Conservation (phyloP, 2,888 invertebrate genomes). For the Hemaris fuciformis region DNA sequence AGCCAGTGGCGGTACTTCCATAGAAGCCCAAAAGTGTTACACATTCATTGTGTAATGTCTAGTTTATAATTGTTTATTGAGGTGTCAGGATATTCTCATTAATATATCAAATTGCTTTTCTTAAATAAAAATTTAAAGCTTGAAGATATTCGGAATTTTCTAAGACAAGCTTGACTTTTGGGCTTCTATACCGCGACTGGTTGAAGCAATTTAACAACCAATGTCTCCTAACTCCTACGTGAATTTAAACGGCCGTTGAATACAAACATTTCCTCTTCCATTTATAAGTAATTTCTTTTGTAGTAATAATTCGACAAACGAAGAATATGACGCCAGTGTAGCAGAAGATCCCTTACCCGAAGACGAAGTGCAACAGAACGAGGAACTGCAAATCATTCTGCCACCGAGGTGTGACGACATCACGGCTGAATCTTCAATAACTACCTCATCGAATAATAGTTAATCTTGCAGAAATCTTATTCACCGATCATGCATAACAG, state of each 20-base stretch:
- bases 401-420: constrained; percentile 70
- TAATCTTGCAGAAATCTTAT: constrained; percentile 11
- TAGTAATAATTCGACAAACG: constrained; percentile 48
- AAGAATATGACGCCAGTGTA: constrained; percentile 53
- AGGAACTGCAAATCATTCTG: constrained; percentile 70
- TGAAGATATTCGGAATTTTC: too few relatives aligned
- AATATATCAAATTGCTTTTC: too few relatives aligned
- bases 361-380: constrained; percentile 63
- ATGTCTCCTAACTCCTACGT: too few relatives aligned
- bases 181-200: too few relatives aligned
- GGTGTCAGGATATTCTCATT: too few relatives aligned
- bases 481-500: constrained; percentile 11
- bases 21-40: too few relatives aligned
- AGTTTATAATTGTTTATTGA: too few relatives aligned
- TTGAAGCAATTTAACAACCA: too few relatives aligned
- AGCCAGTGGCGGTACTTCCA: too few relatives aligned
- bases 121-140: too few relatives aligned
- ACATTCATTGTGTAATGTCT: too few relatives aligned
- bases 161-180: too few relatives aligned
- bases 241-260: not conserved
- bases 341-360: constrained; percentile 57
- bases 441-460: constrained; percentile 32
- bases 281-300: not conserved
- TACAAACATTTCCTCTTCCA: not conserved
- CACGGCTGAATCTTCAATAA: constrained; percentile 49